Evolutionary conservation across 2,113 vertebrate species (phyloP).

Genomic region (mouse (Mus musculus)): DNA sequence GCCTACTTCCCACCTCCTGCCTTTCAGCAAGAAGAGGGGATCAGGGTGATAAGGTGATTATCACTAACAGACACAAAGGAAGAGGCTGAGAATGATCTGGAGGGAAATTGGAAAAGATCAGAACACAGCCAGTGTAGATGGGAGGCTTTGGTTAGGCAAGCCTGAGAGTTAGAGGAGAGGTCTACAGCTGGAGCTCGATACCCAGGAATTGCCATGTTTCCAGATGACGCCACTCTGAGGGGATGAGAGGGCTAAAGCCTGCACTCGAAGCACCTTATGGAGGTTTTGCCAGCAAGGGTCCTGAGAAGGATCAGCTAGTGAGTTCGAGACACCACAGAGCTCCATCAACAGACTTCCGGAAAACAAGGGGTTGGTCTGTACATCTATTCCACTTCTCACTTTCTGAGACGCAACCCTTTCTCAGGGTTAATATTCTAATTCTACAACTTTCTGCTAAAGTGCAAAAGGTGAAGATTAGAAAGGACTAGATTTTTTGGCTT

Average conservation of each 20-base stretch:
- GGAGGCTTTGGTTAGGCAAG: background rate
- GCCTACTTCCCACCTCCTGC: background rate
- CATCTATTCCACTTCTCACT: background rate
- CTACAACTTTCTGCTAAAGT: background rate
- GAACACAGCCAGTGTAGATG: background rate
- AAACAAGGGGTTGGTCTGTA: background rate
- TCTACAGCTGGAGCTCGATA: constrained; percentile 36
- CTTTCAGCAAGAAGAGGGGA: background rate
- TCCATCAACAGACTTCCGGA: background rate
- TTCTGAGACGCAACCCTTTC: background rate
- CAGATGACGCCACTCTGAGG: background rate
- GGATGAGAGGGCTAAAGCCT: background rate
- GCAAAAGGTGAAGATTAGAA: constrained; percentile 1
- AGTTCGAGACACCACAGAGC: background rate
- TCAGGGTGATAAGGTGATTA: background rate
- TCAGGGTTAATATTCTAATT: constrained; percentile 30
- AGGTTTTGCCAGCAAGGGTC: background rate
- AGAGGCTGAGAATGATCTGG: background rate
- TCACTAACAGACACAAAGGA: background rate
- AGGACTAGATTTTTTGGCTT: constrained; percentile 50
- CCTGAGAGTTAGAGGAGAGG: background rate
- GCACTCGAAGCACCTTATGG: background rate
- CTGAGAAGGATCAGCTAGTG: background rate
- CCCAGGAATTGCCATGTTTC: constrained; percentile 15
- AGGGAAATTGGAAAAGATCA: background rate